Evolutionary conservation across 2,797 vertebrate genomes (phyloP).

Genomic region (Parambassis ranga): DNA sequence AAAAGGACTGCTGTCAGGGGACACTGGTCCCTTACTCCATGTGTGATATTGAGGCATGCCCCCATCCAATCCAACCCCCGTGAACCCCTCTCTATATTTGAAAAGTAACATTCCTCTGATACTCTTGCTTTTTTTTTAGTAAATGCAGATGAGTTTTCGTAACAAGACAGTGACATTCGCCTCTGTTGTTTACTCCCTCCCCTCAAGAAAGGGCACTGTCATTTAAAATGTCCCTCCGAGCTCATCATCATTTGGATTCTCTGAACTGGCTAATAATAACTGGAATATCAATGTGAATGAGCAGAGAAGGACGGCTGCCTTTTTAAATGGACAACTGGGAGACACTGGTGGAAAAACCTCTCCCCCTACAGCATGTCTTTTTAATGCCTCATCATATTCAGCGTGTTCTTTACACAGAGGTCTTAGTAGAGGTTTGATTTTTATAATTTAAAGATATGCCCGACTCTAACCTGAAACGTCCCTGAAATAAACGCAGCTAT

Average conservation of each 20-base stretch:
- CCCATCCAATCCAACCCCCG: not conserved
- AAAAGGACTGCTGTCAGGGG: slow-evolving; percentile 66
- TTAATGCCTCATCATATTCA: slow-evolving; percentile 15
- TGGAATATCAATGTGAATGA: slow-evolving; percentile 43
- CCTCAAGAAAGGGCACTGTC: slow-evolving; percentile 60
- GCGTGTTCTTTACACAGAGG: slow-evolving; percentile 5
- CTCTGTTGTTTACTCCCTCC: slow-evolving; percentile 47
- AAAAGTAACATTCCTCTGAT: slow-evolving; percentile 48
- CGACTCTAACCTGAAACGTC: not conserved
- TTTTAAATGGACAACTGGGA: slow-evolving; percentile 42
- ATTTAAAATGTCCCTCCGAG: slow-evolving; percentile 65
- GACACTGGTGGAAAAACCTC: slow-evolving; percentile 38
- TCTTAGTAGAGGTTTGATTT: slow-evolving; percentile 35
- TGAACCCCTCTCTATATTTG: not conserved
- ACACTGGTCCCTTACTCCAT: slow-evolving; percentile 53
- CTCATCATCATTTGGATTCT: slow-evolving; percentile 59
- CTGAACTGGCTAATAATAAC: slow-evolving; percentile 50
- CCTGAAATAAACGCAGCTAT: not conserved
- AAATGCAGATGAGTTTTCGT: slow-evolving; percentile 48
- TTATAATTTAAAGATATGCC: not conserved
- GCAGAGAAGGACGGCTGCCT: slow-evolving; percentile 23
- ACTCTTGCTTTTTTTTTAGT: not conserved
- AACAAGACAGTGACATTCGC: slow-evolving; percentile 36
- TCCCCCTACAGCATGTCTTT: slow-evolving; percentile 14
- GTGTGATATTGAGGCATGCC: slow-evolving; percentile 65